Evolutionary conservation across 2,113 vertebrate species (phyloP), one percentile per base, ranked within the genome.

Genomic region (Hemiprocne comata): DNA sequence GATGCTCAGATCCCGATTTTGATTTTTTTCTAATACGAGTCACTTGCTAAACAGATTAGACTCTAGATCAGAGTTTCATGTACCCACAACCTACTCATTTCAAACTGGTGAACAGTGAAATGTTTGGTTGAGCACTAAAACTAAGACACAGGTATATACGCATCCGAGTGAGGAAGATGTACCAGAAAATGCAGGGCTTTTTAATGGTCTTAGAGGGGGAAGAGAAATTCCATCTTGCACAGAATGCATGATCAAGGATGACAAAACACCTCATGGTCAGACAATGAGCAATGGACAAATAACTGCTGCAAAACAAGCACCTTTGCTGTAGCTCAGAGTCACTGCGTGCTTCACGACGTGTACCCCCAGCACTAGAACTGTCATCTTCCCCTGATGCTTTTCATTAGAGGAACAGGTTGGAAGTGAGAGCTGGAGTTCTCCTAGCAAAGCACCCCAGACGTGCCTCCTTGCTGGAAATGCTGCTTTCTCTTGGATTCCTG

Each of bases 321-420:
- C 40, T 70, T 40, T 77, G 40, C 26, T 28, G 48, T 17, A 8
- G 53, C 53, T 60, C 66, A 55, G 62, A 17, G 29, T 46, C 74
- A 40, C 19, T 13, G 7, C 3, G 2, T 8, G 29, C 53, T 50
- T 55, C 38, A 54, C 2, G 0, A 48, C 0, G 0, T 8, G 29
- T 33, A 82, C 57, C 50, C 58, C 29, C 65, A 92, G 53, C 50
- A 40, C 16, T 23, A 25, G 19, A 3, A 14, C 28, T 61, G 72
- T 50, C 38, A 38, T 29, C 34, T 75, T 82, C 25, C 17, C 58
- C 33, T 46, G 18, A 9, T 6, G 40, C 26, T 50, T 87, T 89
- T 76, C 26, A 10, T 24, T 34, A n/a, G 2, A 80, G 58, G 62
- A 85, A 75, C 1, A 1, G 29, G 9, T 31, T 77, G 46, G 44